Percentiles rank a stretch among this genome's conserved stretches.
These are phyloP conservation scores for Lasioglossum marginatum DNA, from an alignment of 2,888 invertebrate species.

Conservation along the genomic window DNA sequence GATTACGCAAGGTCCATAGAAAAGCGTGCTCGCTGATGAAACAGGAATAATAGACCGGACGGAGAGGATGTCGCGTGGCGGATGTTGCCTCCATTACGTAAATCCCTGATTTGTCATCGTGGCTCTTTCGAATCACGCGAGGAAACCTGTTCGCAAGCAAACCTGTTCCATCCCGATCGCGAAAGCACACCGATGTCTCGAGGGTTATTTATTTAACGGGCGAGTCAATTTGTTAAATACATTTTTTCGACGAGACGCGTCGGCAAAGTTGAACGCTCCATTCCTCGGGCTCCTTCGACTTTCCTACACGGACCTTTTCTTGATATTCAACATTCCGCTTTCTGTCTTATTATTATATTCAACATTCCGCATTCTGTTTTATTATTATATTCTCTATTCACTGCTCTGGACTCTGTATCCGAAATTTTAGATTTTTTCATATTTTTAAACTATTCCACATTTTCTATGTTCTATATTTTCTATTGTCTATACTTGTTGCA, in stretches of 20 bases:
- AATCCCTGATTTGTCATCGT: conserved; percentile 53
- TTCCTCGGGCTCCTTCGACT: not conserved
- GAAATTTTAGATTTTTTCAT: too few relatives aligned
- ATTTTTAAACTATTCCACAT: not conserved
- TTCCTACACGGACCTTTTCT: not conserved
- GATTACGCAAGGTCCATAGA: conserved; percentile 32
- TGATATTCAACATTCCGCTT: not conserved
- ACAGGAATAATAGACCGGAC: conserved; percentile 45
- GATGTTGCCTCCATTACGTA: conserved; percentile 53
- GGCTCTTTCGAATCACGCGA: not conserved
- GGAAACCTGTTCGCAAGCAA: conserved; percentile 4
- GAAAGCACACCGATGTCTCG: not conserved
- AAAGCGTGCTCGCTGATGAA: conserved; percentile 19
- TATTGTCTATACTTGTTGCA: too few relatives aligned
- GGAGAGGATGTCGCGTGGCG: conserved; percentile 52
- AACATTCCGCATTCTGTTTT: not conserved
- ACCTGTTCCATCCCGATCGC: conserved; percentile 20
- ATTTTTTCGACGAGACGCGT: not conserved
- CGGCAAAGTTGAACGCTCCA: not conserved
- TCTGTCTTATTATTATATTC: not conserved
- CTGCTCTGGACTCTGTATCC: too few relatives aligned
- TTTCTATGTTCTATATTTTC: too few relatives aligned
- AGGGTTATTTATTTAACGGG: conserved; percentile 29
- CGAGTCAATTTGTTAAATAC: conserved; percentile 25
- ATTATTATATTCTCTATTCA: not conserved